Evolutionary conservation across 2,888 invertebrate species (phyloP).

Genomic region (Coelinius sp.): DNA sequence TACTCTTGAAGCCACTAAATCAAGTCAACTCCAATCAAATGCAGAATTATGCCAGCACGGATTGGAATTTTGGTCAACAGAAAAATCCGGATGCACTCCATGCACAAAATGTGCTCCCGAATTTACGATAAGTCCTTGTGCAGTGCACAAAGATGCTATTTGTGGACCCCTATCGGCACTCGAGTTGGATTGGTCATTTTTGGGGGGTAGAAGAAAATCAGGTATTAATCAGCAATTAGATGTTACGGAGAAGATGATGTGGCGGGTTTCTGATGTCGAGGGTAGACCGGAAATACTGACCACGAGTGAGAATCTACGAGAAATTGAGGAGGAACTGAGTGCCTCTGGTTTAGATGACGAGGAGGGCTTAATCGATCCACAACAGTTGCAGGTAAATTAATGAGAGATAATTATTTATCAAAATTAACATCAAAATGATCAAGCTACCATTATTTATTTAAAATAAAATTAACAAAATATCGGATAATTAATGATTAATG

Average conservation of each 20-base stretch:
- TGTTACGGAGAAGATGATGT: conserved; percentile 52
- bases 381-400: background rate
- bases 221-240: conserved; percentile 7
- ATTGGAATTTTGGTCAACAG: conserved; percentile 80
- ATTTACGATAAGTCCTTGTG: conserved; percentile 81
- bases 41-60: conserved; percentile 70
- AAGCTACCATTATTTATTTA: no score
- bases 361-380: conserved; percentile 29
- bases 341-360: conserved; percentile 29
- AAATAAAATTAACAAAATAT: no score
- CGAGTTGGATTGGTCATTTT: conserved; percentile 76
- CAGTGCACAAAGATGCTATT: conserved; percentile 81
- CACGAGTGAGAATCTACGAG: background rate
- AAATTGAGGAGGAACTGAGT: conserved; percentile 17
- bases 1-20: background rate
- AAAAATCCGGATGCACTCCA: conserved; percentile 77
- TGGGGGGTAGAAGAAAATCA: conserved; percentile 14
- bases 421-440: no score
- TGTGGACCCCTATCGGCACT: conserved; percentile 81
- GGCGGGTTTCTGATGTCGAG: conserved; percentile 49
- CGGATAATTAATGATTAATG: background rate
- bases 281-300: conserved; percentile 37
- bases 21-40: conserved; percentile 26
- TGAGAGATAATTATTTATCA: no score
- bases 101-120: conserved; percentile 80